Evolutionary conservation across 2,888 invertebrate species (phyloP), one percentile per base, ranked within the genome.

Genomic region (Acholoe squamosa): DNA sequence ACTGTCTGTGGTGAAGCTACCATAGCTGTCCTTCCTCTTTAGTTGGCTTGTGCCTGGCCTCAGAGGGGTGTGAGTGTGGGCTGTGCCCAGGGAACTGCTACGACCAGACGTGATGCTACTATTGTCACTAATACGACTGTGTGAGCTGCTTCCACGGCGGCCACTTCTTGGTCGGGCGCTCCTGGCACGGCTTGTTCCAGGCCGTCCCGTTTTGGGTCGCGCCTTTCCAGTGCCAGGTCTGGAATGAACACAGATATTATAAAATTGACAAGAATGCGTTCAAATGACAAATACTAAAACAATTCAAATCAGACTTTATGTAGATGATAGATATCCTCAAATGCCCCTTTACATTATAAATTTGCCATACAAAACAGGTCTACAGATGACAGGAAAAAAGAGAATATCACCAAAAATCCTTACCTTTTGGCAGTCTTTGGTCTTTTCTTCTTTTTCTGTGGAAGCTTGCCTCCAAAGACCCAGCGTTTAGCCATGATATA

Each of bases 371-470:
- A n/a, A n/a, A n/a, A n/a, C n/a, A n/a, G n/a, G n/a, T n/a, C n/a
- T n/a, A n/a, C n/a, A n/a, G n/a, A n/a, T n/a, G n/a, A n/a, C n/a
- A n/a, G n/a, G n/a, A n/a, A n/a, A n/a, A n/a, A n/a, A n/a, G n/a
- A n/a, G n/a, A n/a, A n/a, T n/a, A n/a, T n/a, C n/a, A n/a, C n/a
- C n/a, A n/a, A n/a, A n/a, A n/a, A 14, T 61, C 10, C 84, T 33
- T 84, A 84, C 84, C 28, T 84, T 19, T 84, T 84, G 51, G 34
- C 84, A 1, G 84, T 84, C 51, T 84, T 84, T 14, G 84, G 84
- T 14, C 84, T 16, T n/a, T 77, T 77, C 25, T 77, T 77, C 19
- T 34, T 51, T 19, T 33, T 43, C 84, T 84, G 7, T 1, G 22
- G 22, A n/a, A 22, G 19, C 84, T 84, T 84, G 0, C 28, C 43